Evolutionary conservation across 1,140 invertebrate genomes (phyloP).

Genomic region (Phortica variegata): DNA sequence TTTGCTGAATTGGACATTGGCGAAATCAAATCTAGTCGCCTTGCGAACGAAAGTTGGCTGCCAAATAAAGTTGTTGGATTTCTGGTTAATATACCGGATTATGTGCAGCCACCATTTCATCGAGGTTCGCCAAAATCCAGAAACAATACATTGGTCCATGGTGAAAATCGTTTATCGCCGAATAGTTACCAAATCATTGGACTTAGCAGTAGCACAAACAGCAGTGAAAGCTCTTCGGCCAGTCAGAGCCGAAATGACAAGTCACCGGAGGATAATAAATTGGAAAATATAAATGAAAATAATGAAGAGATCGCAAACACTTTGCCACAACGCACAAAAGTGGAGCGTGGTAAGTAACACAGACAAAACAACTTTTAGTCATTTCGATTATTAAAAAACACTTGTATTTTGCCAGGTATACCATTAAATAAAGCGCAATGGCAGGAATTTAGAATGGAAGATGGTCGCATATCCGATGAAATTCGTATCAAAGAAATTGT

Average conservation of each 20-base stretch:
- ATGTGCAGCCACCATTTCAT: constrained; percentile 62
- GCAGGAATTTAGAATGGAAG: constrained; percentile 72
- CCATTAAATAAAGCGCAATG: constrained; percentile 79
- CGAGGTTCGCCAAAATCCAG: constrained; percentile 66
- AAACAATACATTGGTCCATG: constrained; percentile 59
- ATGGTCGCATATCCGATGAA: constrained; percentile 73
- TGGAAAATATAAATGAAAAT: constrained; percentile 46
- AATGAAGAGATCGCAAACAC: constrained; percentile 48
- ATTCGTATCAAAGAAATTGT: constrained; percentile 76
- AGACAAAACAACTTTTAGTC: neutral
- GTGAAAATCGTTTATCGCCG: constrained; percentile 32
- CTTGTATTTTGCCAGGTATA: constrained; percentile 16
- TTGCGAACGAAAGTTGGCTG: constrained; percentile 41
- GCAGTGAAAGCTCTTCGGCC: constrained; percentile 36
- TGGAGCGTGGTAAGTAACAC: constrained; percentile 28
- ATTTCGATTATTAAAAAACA: neutral
- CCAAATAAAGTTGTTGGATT: constrained; percentile 46
- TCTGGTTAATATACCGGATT: constrained; percentile 45
- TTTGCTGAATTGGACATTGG: constrained; percentile 80
- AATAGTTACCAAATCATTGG: constrained; percentile 48
- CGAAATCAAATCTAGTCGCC: constrained; percentile 42
- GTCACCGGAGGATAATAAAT: constrained; percentile 44
- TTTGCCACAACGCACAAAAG: constrained; percentile 38
- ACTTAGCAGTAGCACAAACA: constrained; percentile 38
- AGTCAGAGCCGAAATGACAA: constrained; percentile 43